Evolutionary conservation across 1,140 invertebrate species (phyloP).

Genomic region (Sitophilus oryzae): DNA sequence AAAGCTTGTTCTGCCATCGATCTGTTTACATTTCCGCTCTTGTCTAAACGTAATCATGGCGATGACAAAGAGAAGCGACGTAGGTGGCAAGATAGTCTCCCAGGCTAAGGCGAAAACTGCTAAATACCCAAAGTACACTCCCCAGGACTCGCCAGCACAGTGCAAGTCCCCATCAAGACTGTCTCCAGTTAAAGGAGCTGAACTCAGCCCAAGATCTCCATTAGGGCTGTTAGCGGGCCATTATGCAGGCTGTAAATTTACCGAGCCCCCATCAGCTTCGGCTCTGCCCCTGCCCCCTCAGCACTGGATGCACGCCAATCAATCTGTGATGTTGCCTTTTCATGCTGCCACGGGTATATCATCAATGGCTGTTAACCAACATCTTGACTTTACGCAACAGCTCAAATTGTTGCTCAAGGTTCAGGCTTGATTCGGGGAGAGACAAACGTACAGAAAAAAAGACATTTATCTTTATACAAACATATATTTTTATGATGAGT

Average conservation of each 20-base stretch:
- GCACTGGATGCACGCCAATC: constrained; percentile 48
- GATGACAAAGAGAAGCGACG: constrained; percentile 27
- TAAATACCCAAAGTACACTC: constrained; percentile 16
- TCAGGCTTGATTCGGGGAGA: constrained; percentile 45
- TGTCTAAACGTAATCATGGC: constrained; percentile 17
- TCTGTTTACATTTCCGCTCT: constrained; percentile 15
- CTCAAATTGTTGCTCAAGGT: constrained; percentile 50
- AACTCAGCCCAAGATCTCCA: constrained; percentile 32
- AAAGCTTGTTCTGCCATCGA: constrained; percentile 8
- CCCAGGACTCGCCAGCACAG: constrained; percentile 11
- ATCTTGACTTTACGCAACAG: constrained; percentile 47
- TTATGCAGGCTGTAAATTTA: constrained; percentile 59
- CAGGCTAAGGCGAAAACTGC: constrained; percentile 17
- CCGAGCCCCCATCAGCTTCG: constrained; percentile 55
- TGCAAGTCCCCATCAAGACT: constrained; percentile 11
- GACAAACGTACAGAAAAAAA: constrained; percentile 17
- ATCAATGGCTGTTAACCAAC: constrained; percentile 28
- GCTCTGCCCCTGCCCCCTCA: constrained; percentile 55
- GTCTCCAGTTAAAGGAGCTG: constrained; percentile 13
- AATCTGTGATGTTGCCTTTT: constrained; percentile 19
- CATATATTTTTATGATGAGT: constrained; percentile 32
- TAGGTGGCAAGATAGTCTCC: constrained; percentile 18
- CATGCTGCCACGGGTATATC: constrained; percentile 2
- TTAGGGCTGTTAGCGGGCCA: constrained; percentile 40
- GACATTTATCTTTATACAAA: constrained; percentile 32